A percentile compares a stretch with the other conserved stretches of the same genome.
Evolutionary conservation across 2,797 vertebrate species (phyloP).

Genomic region (Momotus momota): DNA sequence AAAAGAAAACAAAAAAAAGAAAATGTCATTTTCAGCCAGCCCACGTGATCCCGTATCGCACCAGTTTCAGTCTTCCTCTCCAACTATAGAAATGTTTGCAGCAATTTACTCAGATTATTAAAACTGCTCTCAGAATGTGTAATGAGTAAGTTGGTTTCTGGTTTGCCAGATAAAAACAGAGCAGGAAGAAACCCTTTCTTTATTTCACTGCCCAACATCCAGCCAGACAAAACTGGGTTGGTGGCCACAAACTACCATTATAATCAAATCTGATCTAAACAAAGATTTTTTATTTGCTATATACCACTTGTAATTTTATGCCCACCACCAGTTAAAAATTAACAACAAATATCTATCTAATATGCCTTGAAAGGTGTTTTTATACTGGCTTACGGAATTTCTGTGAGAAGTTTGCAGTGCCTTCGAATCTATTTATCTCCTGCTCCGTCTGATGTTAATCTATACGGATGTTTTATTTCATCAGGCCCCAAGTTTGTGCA

Average conservation of each 20-base stretch:
- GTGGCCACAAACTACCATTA: neutral
- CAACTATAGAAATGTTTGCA: neutral
- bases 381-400: neutral
- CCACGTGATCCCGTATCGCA: neutral
- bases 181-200: neutral
- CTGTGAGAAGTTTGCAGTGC: neutral
- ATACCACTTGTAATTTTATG: neutral
- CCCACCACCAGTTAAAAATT: neutral
- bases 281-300: neutral
- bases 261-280: neutral
- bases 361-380: neutral
- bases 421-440: neutral
- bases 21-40: neutral
- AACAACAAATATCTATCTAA: neutral
- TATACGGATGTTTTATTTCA: neutral
- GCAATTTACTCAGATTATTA: neutral
- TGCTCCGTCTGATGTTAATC: neutral
- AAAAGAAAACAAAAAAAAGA: neutral
- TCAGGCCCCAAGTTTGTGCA: neutral
- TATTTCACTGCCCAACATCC: neutral
- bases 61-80: neutral
- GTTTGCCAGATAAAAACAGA: slow-evolving; percentile 39
- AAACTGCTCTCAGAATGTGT: slow-evolving; percentile 6
- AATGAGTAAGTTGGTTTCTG: slow-evolving; percentile 45
- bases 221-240: neutral